Base-by-base conservation (phyloP, 2,888 invertebrate species). In the Clunio marinus region DNA sequence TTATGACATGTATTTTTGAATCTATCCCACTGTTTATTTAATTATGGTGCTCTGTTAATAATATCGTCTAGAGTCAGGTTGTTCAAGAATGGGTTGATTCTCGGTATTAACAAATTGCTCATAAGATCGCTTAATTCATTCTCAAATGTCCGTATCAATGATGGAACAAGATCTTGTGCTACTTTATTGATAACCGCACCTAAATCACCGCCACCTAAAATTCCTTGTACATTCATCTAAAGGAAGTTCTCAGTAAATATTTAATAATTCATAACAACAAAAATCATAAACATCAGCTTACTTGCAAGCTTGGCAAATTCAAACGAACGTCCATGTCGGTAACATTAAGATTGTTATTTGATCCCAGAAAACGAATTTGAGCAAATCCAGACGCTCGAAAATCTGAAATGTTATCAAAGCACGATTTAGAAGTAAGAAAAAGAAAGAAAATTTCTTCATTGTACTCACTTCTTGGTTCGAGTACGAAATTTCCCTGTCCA, bases 191-290 rank as follows among this genome's bases (percentile, higher is more conserved):
- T 65, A 20, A 65, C 45, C n/a, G 45, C 65, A 7, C 65, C 51
- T 17, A 65, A 65, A 65, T 65, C 65, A 46, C 65, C 65, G 41
- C 65, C 65, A 22, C 65, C 65, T 20, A 65, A 32, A 51, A 65
- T 37, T 45, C 65, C 65, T 17, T 46, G 45, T n/a, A 65, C 25
- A 46, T 46, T n/a, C 20, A 41, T 4, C 65, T 65, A 46, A 15
- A 28, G 20, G 46, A 7, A 7, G 32, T 7, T 7, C 4, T 4
- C 32, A 32, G 10, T 32, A 7, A 32, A 32, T 7, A 7, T 32
- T 32, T 32, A 4, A 10, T 32, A 4, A 7, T 32, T 10, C 10
- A 7, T 7, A 4, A 10, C 10, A 7, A 4, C 10, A 7, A 32
- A 4, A 10, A 32, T 10, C 10, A 32, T 32, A 32, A 32, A 32